Base-by-base conservation (phyloP, 2,888 invertebrate genomes). In the Tachystola acroxantha region DNA sequence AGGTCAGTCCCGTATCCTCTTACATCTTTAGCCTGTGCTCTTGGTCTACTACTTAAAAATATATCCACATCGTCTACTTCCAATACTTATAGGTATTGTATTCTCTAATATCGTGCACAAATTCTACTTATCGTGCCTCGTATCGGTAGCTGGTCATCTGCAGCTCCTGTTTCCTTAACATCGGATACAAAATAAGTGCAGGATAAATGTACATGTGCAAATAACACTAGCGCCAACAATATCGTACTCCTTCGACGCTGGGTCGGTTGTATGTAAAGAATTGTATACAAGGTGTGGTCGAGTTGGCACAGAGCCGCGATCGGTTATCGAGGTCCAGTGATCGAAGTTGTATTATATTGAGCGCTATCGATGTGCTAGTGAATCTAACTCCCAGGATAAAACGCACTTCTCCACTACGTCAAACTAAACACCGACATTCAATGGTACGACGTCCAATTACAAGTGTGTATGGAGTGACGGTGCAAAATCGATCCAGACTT, bases 401-500 rank as follows among this genome's bases (percentile, higher is more conserved):
- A 54, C 52, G 53, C 50, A 56, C 53, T 54, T 60, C 50, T 53
- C 52, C 46, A 48, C 49, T 57, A 45, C 36, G 16, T 35, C 38
- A 52, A 46, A 57, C 48, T 61, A 54, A 57, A 58, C 52, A 57
- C 53, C 48, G 54, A 52, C 57, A 55, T 48, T 45, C 50, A 59
- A 50, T 45, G 51, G 57, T 55, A 54, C 45, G 48, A 54, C 53
- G 54, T 57, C 56, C 52, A 50, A 53, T 49, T 47, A 45, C 46
- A 35, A 35, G 70, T 75, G 75, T 80, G 71, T 80, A 77, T 80
- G 85, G 81, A 85, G 82, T 84, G 77, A 85, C 88, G 89, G 90
- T 89, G 90, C 90, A 90, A 90, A 89, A 90, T 90, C 89, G 88
- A 86, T 82, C 80, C 71, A 71, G 69, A 75, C 71, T 78, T 78